Evolutionary conservation across 2,797 vertebrate genomes (phyloP), one percentile per base, ranked within the genome.

Genomic region (Pithecia hirsuta): DNA sequence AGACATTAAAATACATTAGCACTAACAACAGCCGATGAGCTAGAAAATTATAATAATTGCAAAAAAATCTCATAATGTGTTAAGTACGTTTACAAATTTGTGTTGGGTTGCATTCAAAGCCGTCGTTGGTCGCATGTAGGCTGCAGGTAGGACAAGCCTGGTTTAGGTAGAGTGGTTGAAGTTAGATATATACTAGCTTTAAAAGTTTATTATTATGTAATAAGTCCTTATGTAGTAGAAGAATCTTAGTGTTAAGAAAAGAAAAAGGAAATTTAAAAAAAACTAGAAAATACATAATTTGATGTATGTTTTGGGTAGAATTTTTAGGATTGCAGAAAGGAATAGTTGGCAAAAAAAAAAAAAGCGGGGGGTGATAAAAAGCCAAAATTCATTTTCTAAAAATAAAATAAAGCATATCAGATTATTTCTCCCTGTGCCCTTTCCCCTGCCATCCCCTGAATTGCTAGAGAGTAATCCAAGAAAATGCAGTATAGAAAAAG

Each of bases 281-380:
- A 80, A 12, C 22, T 67, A 78, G 79, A 78, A 96, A 91, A 90
- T 36, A 72, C 39, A 72, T 61, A 52, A n/a, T 82, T 89, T 64
- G 57, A 64, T 90, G 22, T 1, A 46, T 93, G 24, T 92, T 88
- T 85, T 81, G 30, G 61, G 55, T 80, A 41, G 46, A 64, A 79
- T 59, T 93, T 95, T 83, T 89, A 86, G 36, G 96, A 95, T 83
- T 93, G 24, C 46, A 15, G 81, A 96, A 89, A 84, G 30, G 19
- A 86, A 52, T 67, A 70, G 55, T 64, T 92, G 88, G 61, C 91
- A 93, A 64, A 93, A 79, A 36, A 93, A 79, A 36, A 33, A 17
- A 72, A 44, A 7, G 4, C 78, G 10, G 46, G 5, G 15, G 20
- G 52, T 22, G 33, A 46, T 59, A 72, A 74, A 83, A 94, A 93